Percentiles rank a stretch among this genome's conserved stretches.
Evolutionary conservation across 2,797 vertebrate genomes (phyloP).

Genomic region (Enteromius trimaculatus): DNA sequence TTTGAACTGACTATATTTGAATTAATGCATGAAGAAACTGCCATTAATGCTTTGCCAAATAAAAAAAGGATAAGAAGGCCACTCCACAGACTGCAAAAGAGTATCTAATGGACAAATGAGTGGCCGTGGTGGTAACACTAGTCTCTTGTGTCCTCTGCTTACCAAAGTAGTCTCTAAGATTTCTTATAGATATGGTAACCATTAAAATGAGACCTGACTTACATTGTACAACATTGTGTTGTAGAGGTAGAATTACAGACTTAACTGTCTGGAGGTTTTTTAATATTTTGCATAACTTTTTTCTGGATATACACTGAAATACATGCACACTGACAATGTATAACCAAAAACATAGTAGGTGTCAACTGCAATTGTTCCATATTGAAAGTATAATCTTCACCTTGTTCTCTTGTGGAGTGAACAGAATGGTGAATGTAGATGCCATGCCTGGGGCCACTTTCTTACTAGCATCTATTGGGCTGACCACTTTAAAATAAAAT

Average conservation of each 20-base stretch:
- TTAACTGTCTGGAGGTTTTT: neutral
- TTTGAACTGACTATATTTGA: neutral
- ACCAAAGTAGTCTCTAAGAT: conserved; percentile 58
- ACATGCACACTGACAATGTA: neutral
- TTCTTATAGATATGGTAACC: conserved; percentile 37
- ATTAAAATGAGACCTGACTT: conserved; percentile 34
- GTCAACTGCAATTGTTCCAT: neutral
- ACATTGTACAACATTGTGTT: conserved; percentile 9
- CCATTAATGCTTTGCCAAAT: conserved; percentile 47
- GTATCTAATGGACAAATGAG: conserved; percentile 64
- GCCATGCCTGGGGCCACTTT: conserved; percentile 85
- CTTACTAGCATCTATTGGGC: conserved; percentile 68
- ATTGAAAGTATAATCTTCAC: conserved; percentile 63
- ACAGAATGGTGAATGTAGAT: conserved; percentile 76
- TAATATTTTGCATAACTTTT: neutral
- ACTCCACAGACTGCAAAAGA: conserved; percentile 60
- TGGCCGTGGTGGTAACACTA: conserved; percentile 59
- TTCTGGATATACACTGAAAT: neutral
- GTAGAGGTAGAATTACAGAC: neutral
- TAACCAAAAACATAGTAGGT: neutral
- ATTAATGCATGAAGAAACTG: conserved; percentile 8
- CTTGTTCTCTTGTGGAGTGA: conserved; percentile 86
- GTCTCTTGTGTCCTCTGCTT: conserved; percentile 48
- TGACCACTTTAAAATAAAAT: conserved; percentile 81
- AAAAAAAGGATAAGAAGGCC: conserved; percentile 38